phyloP scores from a whole-genome alignment of 2,113 vertebrate genomes.

The Amphiprion percula region DNA sequence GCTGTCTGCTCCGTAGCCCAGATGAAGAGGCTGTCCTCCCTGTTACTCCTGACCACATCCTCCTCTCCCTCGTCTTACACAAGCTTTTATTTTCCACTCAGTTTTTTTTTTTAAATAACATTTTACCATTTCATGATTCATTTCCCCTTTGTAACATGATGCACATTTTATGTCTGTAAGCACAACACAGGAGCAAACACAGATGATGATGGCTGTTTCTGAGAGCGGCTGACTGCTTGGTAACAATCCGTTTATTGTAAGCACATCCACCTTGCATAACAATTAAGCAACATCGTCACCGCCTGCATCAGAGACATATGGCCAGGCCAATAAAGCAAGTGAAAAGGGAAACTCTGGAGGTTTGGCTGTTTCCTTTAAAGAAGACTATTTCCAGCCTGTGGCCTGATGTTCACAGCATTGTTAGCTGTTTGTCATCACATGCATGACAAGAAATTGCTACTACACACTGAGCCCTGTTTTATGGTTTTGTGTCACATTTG shows the following conservation, averaged over 20 bases:
- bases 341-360: slow-evolving; percentile 36
- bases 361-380: slow-evolving; percentile 41
- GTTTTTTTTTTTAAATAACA: background rate
- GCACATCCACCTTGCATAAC: slow-evolving; percentile 64
- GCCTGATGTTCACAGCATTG: slow-evolving; percentile 18
- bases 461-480: background rate
- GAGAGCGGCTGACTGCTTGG: slow-evolving; percentile 37
- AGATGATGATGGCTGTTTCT: slow-evolving; percentile 37
- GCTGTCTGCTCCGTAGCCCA: slow-evolving; percentile 1
- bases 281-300: slow-evolving; percentile 70
- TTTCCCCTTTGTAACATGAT: background rate
- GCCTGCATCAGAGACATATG: slow-evolving; percentile 77
- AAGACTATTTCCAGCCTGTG: slow-evolving; percentile 42
- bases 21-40: background rate
- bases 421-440: slow-evolving; percentile 17
- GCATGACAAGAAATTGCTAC: slow-evolving; percentile 8
- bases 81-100: slow-evolving; percentile 3
- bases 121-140: background rate
- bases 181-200: slow-evolving; percentile 1
- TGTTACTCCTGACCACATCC: background rate
- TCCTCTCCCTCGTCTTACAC: background rate
- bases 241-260: slow-evolving; percentile 56
- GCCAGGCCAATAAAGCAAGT: slow-evolving; percentile 44
- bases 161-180: background rate
- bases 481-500: slow-evolving; percentile 30